Conservation (phyloP, 1,140 invertebrate genomes). For the Hydropsyche tenuis region DNA sequence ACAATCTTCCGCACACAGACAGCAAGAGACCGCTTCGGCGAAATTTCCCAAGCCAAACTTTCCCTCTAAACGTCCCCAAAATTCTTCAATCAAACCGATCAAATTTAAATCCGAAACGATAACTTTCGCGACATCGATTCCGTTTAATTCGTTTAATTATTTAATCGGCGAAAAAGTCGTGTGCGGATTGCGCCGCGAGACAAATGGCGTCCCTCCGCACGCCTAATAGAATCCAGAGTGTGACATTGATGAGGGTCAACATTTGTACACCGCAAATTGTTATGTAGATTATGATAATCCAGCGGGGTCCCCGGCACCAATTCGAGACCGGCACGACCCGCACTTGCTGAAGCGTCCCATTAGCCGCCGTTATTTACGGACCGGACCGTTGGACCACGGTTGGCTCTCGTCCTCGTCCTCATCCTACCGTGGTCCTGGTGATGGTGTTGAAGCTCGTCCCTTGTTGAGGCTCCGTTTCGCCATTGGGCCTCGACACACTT, state of each 20-base stretch:
- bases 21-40: too few species aligned
- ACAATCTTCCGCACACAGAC: too few species aligned
- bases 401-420: not conserved
- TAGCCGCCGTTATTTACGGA: slow-evolving; percentile 40
- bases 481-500: not conserved
- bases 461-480: not conserved
- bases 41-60: too few species aligned
- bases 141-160: too few species aligned
- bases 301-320: slow-evolving; percentile 38
- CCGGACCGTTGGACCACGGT: not conserved
- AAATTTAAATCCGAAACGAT: too few species aligned
- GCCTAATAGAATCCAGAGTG: slow-evolving; percentile 48
- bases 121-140: too few species aligned
- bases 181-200: slow-evolving; percentile 16
- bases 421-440: not conserved
- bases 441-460: not conserved
- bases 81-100: too few species aligned
- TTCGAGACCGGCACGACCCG: slow-evolving; percentile 38
- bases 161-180: not conserved
- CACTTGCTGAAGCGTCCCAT: slow-evolving; percentile 29
- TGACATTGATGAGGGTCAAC: slow-evolving; percentile 51
- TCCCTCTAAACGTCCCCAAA: too few species aligned
- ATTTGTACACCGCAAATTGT: slow-evolving; percentile 51
- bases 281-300: slow-evolving; percentile 51
- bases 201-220: slow-evolving; percentile 26